Conservation (phyloP, 2,888 invertebrate genomes). For the Serripes groenlandicus region DNA sequence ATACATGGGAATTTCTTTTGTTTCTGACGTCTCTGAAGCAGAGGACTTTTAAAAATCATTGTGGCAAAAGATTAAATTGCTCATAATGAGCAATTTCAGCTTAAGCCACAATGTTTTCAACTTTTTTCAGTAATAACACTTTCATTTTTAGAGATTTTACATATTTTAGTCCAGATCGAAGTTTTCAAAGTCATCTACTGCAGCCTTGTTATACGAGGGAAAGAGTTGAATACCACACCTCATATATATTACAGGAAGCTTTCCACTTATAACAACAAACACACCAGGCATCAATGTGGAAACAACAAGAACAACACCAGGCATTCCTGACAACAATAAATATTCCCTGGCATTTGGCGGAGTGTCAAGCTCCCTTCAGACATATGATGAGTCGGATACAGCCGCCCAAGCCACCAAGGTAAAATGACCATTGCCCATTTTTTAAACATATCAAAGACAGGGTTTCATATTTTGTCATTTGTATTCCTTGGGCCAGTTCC, state of each 20-base stretch:
- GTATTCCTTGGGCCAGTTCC: too few relatives aligned
- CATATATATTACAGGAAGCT: conserved; percentile 27
- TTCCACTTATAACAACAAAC: conserved; percentile 16
- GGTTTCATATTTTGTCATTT: too few relatives aligned
- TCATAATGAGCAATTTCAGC: not conserved
- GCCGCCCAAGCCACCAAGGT: conserved; percentile 6
- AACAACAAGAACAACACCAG: not conserved
- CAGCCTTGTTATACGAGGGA: not conserved
- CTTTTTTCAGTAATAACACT: not conserved
- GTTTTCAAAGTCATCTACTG: not conserved
- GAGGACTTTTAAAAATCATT: too few relatives aligned
- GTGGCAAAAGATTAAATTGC: not conserved
- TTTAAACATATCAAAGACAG: too few relatives aligned
- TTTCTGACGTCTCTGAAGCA: too few relatives aligned
- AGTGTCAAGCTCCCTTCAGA: conserved; percentile 17
- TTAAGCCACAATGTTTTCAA: not conserved
- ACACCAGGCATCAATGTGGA: conserved; percentile 13
- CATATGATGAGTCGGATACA: conserved; percentile 4
- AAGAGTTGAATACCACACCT: not conserved
- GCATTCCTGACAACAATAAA: conserved; percentile 22
- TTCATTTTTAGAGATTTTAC: not conserved
- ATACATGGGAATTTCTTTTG: too few relatives aligned
- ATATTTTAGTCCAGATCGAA: not conserved
- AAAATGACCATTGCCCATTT: not conserved
- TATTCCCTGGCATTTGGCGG: conserved; percentile 29